A percentile compares a stretch with the other conserved stretches of the same genome.
Conservation (phyloP, 2,113 vertebrate genomes). For the Aptenodytes forsteri region DNA sequence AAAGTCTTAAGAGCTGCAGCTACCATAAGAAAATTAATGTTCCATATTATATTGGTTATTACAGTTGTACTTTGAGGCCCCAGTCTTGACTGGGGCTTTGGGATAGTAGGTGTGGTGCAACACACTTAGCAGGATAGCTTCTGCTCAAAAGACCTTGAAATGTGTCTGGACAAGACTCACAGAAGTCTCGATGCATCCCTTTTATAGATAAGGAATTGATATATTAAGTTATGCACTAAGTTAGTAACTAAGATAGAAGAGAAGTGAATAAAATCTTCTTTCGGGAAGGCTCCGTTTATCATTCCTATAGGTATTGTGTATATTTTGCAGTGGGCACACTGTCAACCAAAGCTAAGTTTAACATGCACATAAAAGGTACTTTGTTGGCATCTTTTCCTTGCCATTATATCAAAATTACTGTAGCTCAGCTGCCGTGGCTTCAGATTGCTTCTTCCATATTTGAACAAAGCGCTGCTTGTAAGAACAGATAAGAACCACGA, state of each 20-base stretch:
- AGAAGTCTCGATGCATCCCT: not conserved
- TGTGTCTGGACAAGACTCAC: not conserved
- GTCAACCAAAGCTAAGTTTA: constrained; percentile 54
- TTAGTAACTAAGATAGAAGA: not conserved
- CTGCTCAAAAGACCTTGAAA: not conserved
- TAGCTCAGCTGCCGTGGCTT: constrained; percentile 40
- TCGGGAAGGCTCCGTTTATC: constrained; percentile 32
- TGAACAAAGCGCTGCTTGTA: constrained; percentile 26
- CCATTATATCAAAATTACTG: constrained; percentile 42
- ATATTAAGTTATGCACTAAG: not conserved
- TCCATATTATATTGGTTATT: not conserved
- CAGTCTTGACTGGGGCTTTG: not conserved
- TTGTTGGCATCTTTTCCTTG: constrained; percentile 49
- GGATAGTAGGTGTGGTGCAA: not conserved
- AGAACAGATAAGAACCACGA: constrained; percentile 49
- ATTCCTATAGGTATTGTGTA: constrained; percentile 34
- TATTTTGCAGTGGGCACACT: constrained; percentile 55
- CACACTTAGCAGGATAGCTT: not conserved
- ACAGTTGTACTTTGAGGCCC: not conserved
- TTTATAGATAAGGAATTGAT: constrained; percentile 24
- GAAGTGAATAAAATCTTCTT: constrained; percentile 1
- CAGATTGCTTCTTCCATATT: not conserved
- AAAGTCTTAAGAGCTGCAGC: not conserved
- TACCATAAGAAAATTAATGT: not conserved
- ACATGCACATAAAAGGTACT: constrained; percentile 22